Evolutionary conservation across 2,797 vertebrate genomes (phyloP).

Genomic region (Leptatherina wallacei): DNA sequence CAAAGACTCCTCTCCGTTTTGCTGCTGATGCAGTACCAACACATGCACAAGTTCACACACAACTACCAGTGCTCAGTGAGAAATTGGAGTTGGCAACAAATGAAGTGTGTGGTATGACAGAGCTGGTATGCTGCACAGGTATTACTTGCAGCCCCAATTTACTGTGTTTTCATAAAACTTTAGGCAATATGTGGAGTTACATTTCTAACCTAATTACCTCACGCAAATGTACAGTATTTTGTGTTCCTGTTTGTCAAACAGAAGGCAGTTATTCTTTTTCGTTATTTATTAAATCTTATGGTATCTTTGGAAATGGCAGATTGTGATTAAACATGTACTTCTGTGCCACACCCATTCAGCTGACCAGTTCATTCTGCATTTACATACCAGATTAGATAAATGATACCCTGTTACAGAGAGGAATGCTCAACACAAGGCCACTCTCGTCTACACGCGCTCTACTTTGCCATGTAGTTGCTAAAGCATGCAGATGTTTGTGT

Average conservation of each 20-base stretch:
- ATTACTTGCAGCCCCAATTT: slow-evolving; percentile 20
- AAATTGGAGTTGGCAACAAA: slow-evolving; percentile 43
- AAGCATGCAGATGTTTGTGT: slow-evolving; percentile 32
- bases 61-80: slow-evolving; percentile 28
- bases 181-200: slow-evolving; percentile 20
- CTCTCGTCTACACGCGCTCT: slow-evolving; percentile 38
- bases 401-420: slow-evolving; percentile 68
- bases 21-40: slow-evolving; percentile 49
- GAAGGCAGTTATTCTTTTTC: neutral
- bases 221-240: neutral
- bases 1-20: slow-evolving; percentile 63
- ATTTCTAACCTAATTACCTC: slow-evolving; percentile 11
- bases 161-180: slow-evolving; percentile 25
- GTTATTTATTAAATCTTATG: neutral
- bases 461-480: slow-evolving; percentile 17
- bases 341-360: neutral
- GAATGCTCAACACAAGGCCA: slow-evolving; percentile 70
- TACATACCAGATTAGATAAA: slow-evolving; percentile 75
- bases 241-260: neutral
- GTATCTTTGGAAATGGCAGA: neutral
- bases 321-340: neutral
- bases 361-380: slow-evolving; percentile 48
- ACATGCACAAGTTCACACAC: slow-evolving; percentile 20
- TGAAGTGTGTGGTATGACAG: slow-evolving; percentile 41
- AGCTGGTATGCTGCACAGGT: slow-evolving; percentile 33